Evolutionary conservation across 2,113 vertebrate genomes (phyloP).

Genomic region (Cheirogaleus medius): DNA sequence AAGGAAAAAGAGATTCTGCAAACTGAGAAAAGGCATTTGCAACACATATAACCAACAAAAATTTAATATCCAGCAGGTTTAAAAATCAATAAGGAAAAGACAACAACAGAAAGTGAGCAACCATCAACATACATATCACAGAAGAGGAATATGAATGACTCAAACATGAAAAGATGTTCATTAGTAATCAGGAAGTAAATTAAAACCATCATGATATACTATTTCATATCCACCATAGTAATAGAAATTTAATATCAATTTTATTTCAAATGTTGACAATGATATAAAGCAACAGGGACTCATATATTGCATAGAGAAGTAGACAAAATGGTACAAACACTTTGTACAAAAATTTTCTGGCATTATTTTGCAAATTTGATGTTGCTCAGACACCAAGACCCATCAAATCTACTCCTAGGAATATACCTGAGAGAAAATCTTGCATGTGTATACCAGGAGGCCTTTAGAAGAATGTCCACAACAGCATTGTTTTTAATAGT

Average conservation of each 20-base stretch:
- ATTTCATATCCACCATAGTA: not conserved
- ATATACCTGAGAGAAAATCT: not conserved
- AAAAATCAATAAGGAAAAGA: constrained; percentile 15
- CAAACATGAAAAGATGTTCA: not conserved
- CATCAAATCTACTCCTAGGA: not conserved
- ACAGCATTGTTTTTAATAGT: not conserved
- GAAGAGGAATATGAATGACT: constrained; percentile 14
- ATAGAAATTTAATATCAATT: constrained; percentile 46
- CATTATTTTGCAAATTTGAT: not conserved
- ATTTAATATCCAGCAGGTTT: not conserved
- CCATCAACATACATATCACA: not conserved
- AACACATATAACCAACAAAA: not conserved
- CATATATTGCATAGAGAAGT: not conserved
- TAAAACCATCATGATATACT: not conserved
- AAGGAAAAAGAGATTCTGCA: not conserved
- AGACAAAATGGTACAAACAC: not conserved
- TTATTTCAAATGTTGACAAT: constrained; percentile 38
- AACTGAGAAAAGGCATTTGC: constrained; percentile 4
- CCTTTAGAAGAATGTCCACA: not conserved
- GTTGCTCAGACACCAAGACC: not conserved
- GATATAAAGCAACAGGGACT: not conserved
- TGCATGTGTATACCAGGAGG: not conserved
- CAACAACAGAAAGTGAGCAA: not conserved
- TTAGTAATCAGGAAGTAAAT: constrained; percentile 45
- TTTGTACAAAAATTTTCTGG: not conserved